Evolutionary conservation across 2,888 invertebrate genomes (phyloP), one percentile per base, ranked within the genome.

Genomic region (Polydrusus tereticollis): DNA sequence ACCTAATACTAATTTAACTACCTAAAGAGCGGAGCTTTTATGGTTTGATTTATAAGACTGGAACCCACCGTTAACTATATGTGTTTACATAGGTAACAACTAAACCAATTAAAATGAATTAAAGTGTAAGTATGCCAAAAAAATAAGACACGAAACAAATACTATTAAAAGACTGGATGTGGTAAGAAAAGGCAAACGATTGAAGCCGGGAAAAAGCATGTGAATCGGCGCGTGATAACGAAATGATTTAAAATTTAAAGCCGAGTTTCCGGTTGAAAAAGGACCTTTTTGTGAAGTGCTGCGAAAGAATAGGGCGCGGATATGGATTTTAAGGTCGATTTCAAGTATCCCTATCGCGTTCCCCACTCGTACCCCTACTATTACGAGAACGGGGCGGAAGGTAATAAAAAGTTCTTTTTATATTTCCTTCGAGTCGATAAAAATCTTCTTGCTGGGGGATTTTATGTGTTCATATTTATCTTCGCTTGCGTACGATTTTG

Each of bases 311-410:
- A 21, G 57, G 36, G 33, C 36, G 33, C 36, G 21, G 69, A 21
- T 21, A 73, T 69, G 73, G 69, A 73, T 72, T 72, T 68, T 45
- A 72, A 72, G 55, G 41, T 73, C 52, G 73, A 73, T 16, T 62
- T 72, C 50, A 72, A 68, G 58, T 68, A 72, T 68, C 67, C 72
- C 50, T 65, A 63, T 62, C 62, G 66, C 66, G 26, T 29, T 55
- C 71, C 71, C 21, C 67, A 64, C 45, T 55, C 69, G 14, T 69
- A 60, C 41, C 68, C 73, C 43, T 69, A 69, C 52, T 69, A 64
- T 69, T 73, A 64, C 21, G 55, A 33, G 50, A 23, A 65, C 20
- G 59, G 43, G 18, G 14, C 55, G 64, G 64, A 72, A 71, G 71
- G 71, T 71, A 71, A 69, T 69, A 69, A 69, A 69, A 69, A 52